Evolutionary conservation across 2,113 vertebrate genomes (phyloP), one percentile per base, ranked within the genome.

Genomic region (Carassius carassius): DNA sequence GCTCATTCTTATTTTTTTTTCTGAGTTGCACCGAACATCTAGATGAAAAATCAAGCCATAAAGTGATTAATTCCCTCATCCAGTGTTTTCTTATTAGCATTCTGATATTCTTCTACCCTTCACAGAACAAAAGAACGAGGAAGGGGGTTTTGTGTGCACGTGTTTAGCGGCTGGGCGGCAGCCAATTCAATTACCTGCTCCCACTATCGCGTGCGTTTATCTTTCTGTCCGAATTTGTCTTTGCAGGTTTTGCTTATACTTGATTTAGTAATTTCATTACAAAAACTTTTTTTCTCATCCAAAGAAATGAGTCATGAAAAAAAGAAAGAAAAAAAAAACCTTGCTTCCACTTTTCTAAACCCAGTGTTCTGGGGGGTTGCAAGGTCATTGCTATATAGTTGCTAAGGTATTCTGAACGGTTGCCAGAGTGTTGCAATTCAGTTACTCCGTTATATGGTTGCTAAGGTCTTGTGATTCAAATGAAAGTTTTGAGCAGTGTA

Each of bases 181-280:
- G 72, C 72, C 72, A 75, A 75, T 2, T 49, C 72, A 49, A 75
- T 75, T 49, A 75, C 44, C 72, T 51, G n/a, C 3, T 32, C 63
- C 11, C 25, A 5, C 63, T 32, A 25, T 67, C 25, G 11, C 23
- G 10, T 12, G 6, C 13, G 3, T 74, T 74, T 74, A 49, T 74
- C 72, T 74, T 74, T 74, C 72, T 74, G 41, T 74, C n/a, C 72
- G n/a, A 74, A 74, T 74, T 44, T 47, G 41, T 75, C 72, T 75
- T 44, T 75, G 72, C 12, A n/a, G 37, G n/a, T 75, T 74, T 75
- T 75, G n/a, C 44, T 49, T 49, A 9, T 75, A 8, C 44, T 75
- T 49, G 14, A 49, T 75, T 74, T 74, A 25, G 72, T 74, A n/a
- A 74, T 44, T 74, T 74, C 72, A 49, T 74, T 23, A 49, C 12